phyloP scores from a whole-genome alignment of 2,113 vertebrate genomes.

The Oncorhynchus nerka region DNA sequence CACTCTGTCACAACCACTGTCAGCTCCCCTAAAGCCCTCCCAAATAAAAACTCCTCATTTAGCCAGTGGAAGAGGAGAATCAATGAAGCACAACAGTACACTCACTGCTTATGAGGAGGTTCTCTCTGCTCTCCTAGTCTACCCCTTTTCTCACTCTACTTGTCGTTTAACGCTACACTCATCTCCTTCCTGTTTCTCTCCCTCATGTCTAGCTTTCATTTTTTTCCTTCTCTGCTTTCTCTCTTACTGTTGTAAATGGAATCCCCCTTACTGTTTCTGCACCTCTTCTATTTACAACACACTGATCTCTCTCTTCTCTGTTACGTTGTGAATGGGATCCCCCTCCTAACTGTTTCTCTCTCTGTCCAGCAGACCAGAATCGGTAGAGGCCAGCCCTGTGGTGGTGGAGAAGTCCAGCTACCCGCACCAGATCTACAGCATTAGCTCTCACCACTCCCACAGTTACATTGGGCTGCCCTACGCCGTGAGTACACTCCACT shows the following conservation, averaged over 20 bases:
- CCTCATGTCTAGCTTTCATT: not conserved
- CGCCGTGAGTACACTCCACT: constrained; percentile 83
- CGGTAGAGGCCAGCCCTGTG: constrained; percentile 99
- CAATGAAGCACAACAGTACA: not conserved
- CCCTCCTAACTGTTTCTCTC: not conserved
- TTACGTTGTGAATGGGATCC: constrained; percentile 23
- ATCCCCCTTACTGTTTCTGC: not conserved
- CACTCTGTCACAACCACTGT: not conserved
- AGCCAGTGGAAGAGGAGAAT: constrained; percentile 12
- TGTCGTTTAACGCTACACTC: not conserved
- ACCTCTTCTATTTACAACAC: not conserved
- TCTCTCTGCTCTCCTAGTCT: not conserved
- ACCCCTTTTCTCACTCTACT: not conserved
- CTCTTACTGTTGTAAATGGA: not conserved
- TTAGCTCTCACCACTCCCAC: constrained; percentile 96
- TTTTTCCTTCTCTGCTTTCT: too few species aligned
- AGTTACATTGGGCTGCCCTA: constrained; percentile 99
- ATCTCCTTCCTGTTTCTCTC: not conserved
- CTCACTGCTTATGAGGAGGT: not conserved
- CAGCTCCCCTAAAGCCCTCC: not conserved
- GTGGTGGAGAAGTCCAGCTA: constrained; percentile 99
- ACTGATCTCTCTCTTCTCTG: not conserved
- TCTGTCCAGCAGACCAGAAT: constrained; percentile 90
- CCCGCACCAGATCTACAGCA: constrained; percentile 97
- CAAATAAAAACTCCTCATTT: constrained; percentile 2